Evolutionary conservation across 1,140 invertebrate genomes (phyloP), one percentile per base, ranked within the genome.

Genomic region (Scaptodrosophila lebanonensis): DNA sequence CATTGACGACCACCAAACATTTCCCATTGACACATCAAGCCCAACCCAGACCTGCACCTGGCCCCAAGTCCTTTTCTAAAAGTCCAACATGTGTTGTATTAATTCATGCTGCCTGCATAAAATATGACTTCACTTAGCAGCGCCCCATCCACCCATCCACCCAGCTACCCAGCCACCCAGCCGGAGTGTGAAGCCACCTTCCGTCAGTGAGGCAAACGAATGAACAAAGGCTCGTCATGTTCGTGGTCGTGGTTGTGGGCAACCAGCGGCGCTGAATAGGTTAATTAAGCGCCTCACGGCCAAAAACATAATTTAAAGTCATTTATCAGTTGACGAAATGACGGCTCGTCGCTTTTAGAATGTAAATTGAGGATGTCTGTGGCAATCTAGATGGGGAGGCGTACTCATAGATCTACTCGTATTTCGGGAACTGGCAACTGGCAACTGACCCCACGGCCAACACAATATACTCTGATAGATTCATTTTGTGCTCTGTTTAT

Each of bases 261-360:
- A 32, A 20, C 36, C 39, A 35, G 51, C 57, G 30, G 13, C 59
- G 45, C 52, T 66, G 67, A 77, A 77, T 77, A 67, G 72, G 73
- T 77, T 77, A 77, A 77, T 77, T 77, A 77, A 71, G 73, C 58
- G 67, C 62, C 72, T 54, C 66, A 64, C 67, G 67, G 63, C 59
- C 64, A 44, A 51, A 29, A 58, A 51, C 64, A 77, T 77, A 77
- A 77, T 77, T 77, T 68, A 39, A 52, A 66, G 64, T 65, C 63
- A 71, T 77, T 77, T 77, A 65, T 77, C 73, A 77, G 63, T 38
- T 52, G 44, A 67, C 60, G 22, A 30, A 56, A 42, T 45, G 32
- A 35, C 30, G 56, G 36, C 49, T 30, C 27, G 12, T 43, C 12
- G 47, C n/a, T n/a, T n/a, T n/a, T n/a, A 20, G 48, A 42, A 56